Evolutionary conservation across 2,888 invertebrate species (phyloP).

Genomic region (Macrophya annulata): DNA sequence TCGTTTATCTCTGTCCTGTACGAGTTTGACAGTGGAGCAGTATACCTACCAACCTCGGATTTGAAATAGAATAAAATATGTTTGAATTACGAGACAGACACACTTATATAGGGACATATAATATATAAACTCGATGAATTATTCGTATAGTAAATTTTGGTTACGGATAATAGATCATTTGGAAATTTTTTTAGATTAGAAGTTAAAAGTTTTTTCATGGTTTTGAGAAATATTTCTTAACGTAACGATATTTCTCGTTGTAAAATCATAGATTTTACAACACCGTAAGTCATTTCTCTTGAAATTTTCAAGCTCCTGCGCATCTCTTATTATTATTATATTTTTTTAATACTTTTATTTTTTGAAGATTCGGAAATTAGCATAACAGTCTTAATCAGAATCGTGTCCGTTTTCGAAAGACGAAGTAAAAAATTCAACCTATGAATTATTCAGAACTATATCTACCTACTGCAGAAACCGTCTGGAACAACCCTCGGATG

Average conservation of each 20-base stretch:
- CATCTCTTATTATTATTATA: constrained; percentile 40
- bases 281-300: not conserved
- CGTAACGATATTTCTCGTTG: not conserved
- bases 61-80: constrained; percentile 7
- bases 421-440: constrained; percentile 46
- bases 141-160: not conserved
- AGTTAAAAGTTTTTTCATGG: not conserved
- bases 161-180: constrained; percentile 3
- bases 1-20: constrained; percentile 24
- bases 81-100: constrained; percentile 5
- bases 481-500: not conserved
- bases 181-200: not conserved
- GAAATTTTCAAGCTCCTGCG: not conserved
- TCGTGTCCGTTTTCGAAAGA: constrained; percentile 54
- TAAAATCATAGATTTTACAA: not conserved
- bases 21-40: not conserved
- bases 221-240: not conserved
- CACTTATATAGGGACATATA: not conserved
- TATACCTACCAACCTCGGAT: not conserved
- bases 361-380: constrained; percentile 36
- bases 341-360: not conserved
- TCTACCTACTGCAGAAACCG: not conserved
- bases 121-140: not conserved
- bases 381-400: constrained; percentile 49
- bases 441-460: constrained; percentile 54